Percentiles rank a stretch among this genome's conserved stretches.
phyloP scores from a whole-genome alignment of 2,797 vertebrate species.

The Poeciliopsis gracilis region DNA sequence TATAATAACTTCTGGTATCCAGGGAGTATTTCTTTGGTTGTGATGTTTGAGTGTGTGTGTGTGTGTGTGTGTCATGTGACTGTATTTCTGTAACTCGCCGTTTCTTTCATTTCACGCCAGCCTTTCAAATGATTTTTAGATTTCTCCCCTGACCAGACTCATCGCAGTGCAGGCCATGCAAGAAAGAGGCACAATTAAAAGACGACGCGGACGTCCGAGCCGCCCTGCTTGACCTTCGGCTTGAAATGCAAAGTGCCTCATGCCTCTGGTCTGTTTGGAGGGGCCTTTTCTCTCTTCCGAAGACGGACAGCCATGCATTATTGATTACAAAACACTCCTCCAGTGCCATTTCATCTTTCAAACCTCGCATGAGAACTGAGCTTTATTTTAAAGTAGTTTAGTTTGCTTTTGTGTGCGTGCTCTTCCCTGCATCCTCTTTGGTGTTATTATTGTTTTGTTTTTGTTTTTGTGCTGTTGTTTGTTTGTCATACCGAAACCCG shows the following conservation, averaged over 20 bases:
- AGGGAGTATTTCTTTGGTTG: not conserved
- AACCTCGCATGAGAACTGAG: constrained; percentile 44
- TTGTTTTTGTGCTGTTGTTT: too few species aligned
- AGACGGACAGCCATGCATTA: constrained; percentile 81
- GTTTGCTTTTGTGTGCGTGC: constrained; percentile 39
- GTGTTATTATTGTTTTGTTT: constrained; percentile 13
- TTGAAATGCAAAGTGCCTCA: constrained; percentile 78
- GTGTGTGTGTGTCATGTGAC: not conserved
- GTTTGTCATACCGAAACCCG: not conserved
- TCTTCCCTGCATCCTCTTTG: constrained; percentile 17
- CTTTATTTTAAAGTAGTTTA: constrained; percentile 38
- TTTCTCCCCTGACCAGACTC: constrained; percentile 12
- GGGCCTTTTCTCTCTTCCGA: constrained; percentile 70
- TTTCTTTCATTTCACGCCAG: constrained; percentile 10
- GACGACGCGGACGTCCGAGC: constrained; percentile 45
- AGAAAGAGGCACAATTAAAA: not conserved
- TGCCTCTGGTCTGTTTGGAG: constrained; percentile 77
- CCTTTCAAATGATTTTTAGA: constrained; percentile 24
- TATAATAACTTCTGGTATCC: not conserved
- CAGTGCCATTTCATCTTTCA: constrained; percentile 74
- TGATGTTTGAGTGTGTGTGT: too few species aligned
- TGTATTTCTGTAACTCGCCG: not conserved
- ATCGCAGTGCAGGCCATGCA: not conserved
- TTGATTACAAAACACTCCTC: constrained; percentile 81
- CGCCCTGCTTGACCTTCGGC: constrained; percentile 78